These are phyloP conservation scores for Chaetophractus vellerosus DNA, from an alignment of 2,797 vertebrate genomes.

Conservation along the genomic window DNA sequence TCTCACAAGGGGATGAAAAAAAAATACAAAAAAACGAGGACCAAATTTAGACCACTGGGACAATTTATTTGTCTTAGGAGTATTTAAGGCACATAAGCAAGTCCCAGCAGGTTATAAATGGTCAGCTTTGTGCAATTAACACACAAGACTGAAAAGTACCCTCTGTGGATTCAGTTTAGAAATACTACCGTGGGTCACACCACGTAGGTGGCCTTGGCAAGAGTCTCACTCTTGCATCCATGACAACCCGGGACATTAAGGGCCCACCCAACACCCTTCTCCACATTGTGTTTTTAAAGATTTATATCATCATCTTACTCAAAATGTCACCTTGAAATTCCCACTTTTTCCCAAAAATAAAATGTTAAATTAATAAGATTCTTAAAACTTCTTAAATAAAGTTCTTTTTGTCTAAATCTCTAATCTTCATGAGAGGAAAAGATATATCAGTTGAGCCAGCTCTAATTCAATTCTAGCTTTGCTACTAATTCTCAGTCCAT, in stretches of 20 bases:
- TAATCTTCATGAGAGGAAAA: conserved; percentile 18
- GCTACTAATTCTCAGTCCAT: neutral
- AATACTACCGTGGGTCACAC: neutral
- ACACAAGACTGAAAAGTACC: conserved; percentile 41
- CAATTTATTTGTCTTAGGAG: conserved; percentile 85
- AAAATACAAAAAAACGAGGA: neutral
- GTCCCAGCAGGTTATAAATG: conserved; percentile 76
- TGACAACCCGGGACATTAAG: conserved; percentile 12
- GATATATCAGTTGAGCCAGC: neutral
- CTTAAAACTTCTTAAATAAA: conserved; percentile 51
- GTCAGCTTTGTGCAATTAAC: conserved; percentile 75
- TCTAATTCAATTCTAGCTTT: neutral
- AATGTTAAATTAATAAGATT: conserved; percentile 51
- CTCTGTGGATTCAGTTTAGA: conserved; percentile 49
- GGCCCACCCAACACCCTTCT: neutral
- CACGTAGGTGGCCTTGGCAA: conserved; percentile 70
- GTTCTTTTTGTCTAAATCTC: conserved; percentile 26
- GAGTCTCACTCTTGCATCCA: neutral
- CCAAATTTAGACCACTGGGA: conserved; percentile 78
- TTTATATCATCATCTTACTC: neutral
- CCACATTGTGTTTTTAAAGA: neutral
- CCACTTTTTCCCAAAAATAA: neutral
- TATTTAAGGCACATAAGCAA: conserved; percentile 79
- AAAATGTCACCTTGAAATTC: conserved; percentile 24
- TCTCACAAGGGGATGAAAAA: conserved; percentile 55